Evolutionary conservation across 2,797 vertebrate species (phyloP), one percentile per base, ranked within the genome.

Genomic region (Echiichthys vipera): DNA sequence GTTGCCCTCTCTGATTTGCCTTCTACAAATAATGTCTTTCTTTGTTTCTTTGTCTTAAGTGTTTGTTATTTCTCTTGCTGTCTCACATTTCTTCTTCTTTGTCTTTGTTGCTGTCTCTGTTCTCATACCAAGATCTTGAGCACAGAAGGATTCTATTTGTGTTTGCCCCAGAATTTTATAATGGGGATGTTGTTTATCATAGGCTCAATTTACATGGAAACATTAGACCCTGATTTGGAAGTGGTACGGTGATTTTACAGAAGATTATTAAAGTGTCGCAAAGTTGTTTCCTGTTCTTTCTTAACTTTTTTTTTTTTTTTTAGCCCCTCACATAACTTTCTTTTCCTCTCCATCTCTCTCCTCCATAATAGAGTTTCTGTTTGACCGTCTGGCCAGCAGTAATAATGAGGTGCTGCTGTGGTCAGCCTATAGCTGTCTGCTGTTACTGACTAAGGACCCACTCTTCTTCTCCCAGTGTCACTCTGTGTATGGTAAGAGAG

Each of bases 391-490:
- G 58, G 94, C 88, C 27, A 92, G 94, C 61, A 93, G 90, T 77
- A 95, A 22, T 2, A 82, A 78, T 39, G 97, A 98, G 71, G 88
- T 93, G 59, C 92, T 98, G 40, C 88, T 97, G 89, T 98, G 96
- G 96, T 96, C 95, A 3, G 83, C 95, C 80, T 99, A 96, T 84
- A 95, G 89, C 83, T 97, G 96, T 82, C 83, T 99, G 88, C 84
- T 96, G 12, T 92, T 97, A 37, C 92, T 99, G 72, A 94, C 94
- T 0, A 94, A 98, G 76, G 96, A 99, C 45, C 92, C 90, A 0
- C 94, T 96, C 69, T 98, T 99, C 91, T 99, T 98, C 91, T 96
- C 96, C 1, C 96, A 97, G 89, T 99, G 97, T 83, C 96, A 98
- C 91, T 95, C 97, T 0, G 94, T 98, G 27, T 99, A 98, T n/a